Evolutionary conservation across 1,140 invertebrate genomes (phyloP), one percentile per base, ranked within the genome.

Genomic region (Lucilia sericata): DNA sequence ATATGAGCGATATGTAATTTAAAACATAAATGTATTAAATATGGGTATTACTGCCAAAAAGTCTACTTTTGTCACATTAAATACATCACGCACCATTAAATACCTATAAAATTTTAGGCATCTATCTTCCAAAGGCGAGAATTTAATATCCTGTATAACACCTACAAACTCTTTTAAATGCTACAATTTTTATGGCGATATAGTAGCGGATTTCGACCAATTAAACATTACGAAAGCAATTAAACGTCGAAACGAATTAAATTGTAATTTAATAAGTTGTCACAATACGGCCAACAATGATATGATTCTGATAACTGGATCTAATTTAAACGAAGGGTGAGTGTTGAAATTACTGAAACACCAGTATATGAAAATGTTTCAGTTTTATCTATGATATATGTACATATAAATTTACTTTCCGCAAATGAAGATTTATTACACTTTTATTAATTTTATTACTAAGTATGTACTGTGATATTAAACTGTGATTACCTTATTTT

Each of bases 81-180:
- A n/a, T n/a, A 30, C 25, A 2, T 30, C 1, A 30, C 25, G 25
- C 25, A 30, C 25, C 25, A 30, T 30, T 30, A 30, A 30, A 30
- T 30, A 3, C 3, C 25, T 30, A 30, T 30, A 30, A 19, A 7
- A 42, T 75, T 65, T 74, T 21, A 85, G 85, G 85, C 91, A 91
- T 85, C 84, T 84, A 5, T 86, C 89, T 76, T 86, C 93, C 74
- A 91, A 91, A 19, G 91, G 92, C 30, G 89, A 89, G 65, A 87
- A 92, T 51, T 90, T 91, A 85, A 87, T 95, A 10, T 92, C 93
- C 81, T 96, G 95, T 86, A 91, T 95, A 12, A 96, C 96, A 2
- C 94, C 96, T 86, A 94, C 93, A n/a, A 93, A 94, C 86, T 94
- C 95, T 84, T 87, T 96, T 8, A 95, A 96, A 89, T 87, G 96